These are phyloP conservation scores for Trachemys scripta DNA, from an alignment of 2,113 vertebrate genomes.

Conservation along the genomic window DNA sequence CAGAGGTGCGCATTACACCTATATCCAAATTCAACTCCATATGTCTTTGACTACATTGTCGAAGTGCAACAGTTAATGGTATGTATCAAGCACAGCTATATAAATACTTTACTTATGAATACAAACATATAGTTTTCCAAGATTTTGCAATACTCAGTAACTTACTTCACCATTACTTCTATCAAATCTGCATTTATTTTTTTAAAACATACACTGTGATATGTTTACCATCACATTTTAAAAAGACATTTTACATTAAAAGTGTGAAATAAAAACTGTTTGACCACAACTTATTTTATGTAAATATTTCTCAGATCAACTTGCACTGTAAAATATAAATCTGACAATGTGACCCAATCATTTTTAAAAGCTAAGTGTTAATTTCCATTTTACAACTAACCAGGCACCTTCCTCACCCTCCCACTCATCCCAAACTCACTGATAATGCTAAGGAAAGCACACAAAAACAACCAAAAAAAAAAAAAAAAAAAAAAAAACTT, in stretches of 20 bases:
- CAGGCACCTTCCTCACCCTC: conserved; percentile 19
- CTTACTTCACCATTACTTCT: not conserved
- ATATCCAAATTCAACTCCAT: conserved; percentile 25
- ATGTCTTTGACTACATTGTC: not conserved
- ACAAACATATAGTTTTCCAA: not conserved
- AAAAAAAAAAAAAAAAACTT: not conserved
- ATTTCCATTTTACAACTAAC: conserved; percentile 48
- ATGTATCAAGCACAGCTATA: not conserved
- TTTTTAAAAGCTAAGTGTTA: conserved; percentile 58
- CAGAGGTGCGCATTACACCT: not conserved
- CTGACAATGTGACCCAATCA: not conserved
- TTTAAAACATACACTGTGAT: not conserved
- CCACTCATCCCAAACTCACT: conserved; percentile 33
- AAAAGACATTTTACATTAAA: not conserved
- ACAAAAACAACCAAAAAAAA: not conserved
- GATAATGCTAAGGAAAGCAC: not conserved
- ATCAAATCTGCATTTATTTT: not conserved
- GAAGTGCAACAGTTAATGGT: conserved; percentile 65
- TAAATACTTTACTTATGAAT: not conserved
- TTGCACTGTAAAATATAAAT: conserved; percentile 9
- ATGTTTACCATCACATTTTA: not conserved
- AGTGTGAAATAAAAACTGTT: not conserved
- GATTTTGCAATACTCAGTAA: not conserved
- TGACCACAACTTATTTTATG: not conserved
- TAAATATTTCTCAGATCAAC: conserved; percentile 25